Base-by-base conservation (phyloP, 30 jellyfish, hydroid and myxozoan genomes). In the Pseudorhiza aurosa region DNA sequence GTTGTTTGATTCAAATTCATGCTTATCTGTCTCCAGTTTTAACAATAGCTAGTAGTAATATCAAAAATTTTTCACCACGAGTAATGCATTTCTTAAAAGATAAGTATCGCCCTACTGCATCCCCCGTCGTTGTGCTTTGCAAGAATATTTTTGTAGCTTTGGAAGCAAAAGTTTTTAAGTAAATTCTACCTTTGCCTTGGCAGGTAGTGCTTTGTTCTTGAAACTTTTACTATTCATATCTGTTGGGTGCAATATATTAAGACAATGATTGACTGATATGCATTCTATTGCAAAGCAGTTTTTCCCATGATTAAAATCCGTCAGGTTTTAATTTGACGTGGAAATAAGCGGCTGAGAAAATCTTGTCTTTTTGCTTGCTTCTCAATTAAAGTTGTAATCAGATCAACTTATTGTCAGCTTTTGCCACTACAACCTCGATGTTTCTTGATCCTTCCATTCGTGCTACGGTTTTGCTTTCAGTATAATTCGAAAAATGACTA, bases 171-270 rank as follows among this genome's bases (percentile, higher is more conserved):
- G 17, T 28, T 44, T 3, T 56, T 18, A 65, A 65, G 31, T 60
- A 65, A 35, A 65, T 37, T 31, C 14, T 35, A 1, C 29, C 55
- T 44, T 46, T 42, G 31, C 70, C 31, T 29, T 70, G 17, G 58
- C 83, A 70, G 83, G 83, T 70, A 12, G 51, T 33, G 56, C 37
- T 40, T 70, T 70, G 70, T 70, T 35, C 68, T 46, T 26, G 56
- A 9, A 12, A 43, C 19, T 29, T 43, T 22, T 45, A 9, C 29
- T 30, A 18, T 33, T 33, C 32, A 9, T 64, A 30, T 33, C 18
- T 64, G 33, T 17, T 53, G 67, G 24, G 21, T 24, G 35, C 36
- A 53, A 53, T 14, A 53, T 53, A 53, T 53, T 9, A 19, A 53
- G 8, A 19, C 29, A 14, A 19, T 47, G 2, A 3, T 15, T 4